These are phyloP conservation scores for Epinotia nisella DNA, from an alignment of 2,888 invertebrate species.

Conservation along the genomic window DNA sequence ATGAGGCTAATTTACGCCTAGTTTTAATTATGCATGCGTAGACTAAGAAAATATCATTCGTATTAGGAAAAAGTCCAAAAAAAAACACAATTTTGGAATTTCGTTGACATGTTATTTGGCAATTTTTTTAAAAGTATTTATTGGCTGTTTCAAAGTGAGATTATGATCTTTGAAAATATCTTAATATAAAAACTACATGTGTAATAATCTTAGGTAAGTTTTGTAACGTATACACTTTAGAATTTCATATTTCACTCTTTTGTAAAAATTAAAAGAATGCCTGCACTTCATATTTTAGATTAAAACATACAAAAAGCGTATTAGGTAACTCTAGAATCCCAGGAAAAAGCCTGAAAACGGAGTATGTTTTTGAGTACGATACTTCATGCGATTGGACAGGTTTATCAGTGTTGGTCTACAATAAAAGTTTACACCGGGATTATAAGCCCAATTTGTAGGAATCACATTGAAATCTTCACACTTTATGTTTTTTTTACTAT, in stretches of 20 bases:
- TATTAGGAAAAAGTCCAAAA: conserved; percentile 39
- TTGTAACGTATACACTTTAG: conserved; percentile 2
- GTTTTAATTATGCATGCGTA: conserved; percentile 28
- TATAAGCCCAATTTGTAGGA: neutral
- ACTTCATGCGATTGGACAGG: too few relatives aligned
- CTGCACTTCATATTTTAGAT: neutral
- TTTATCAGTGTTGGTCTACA: neutral
- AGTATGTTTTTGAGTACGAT: too few relatives aligned
- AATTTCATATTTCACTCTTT: neutral
- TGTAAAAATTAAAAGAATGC: neutral
- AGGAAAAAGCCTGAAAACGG: too few relatives aligned
- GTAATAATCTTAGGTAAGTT: neutral
- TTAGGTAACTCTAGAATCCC: neutral
- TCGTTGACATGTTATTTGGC: conserved; percentile 51
- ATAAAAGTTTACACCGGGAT: neutral
- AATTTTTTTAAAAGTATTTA: conserved; percentile 60
- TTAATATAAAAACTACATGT: neutral
- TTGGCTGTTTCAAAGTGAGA: conserved; percentile 56
- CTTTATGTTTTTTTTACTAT: neutral
- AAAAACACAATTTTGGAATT: conserved; percentile 24
- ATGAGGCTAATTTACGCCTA: conserved; percentile 4
- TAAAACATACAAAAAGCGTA: neutral
- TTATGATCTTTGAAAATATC: conserved; percentile 14
- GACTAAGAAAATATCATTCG: conserved; percentile 41
- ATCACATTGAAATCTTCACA: neutral